These are phyloP conservation scores for Saimiri boliviensis DNA, from an alignment of 2,113 vertebrate genomes.

Conservation along the genomic window DNA sequence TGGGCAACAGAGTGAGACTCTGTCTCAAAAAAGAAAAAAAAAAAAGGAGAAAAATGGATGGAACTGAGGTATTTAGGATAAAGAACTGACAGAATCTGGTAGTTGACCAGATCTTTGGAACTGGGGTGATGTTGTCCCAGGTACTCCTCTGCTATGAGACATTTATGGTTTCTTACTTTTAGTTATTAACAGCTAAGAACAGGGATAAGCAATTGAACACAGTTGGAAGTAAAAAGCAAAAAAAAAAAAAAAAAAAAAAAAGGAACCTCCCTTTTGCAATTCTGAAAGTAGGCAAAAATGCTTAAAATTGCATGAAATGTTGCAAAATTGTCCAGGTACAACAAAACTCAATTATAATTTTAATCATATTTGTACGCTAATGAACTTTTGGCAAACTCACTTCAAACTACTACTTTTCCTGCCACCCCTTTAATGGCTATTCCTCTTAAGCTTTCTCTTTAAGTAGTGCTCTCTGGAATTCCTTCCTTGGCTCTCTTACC, in stretches of 20 bases:
- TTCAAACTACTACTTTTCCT: neutral
- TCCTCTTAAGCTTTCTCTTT: neutral
- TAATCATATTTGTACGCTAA: neutral
- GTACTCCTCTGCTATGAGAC: neutral
- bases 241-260: neutral
- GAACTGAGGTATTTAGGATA: neutral
- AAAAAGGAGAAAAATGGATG: neutral
- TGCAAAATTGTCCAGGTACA: constrained; percentile 10
- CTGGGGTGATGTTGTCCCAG: neutral
- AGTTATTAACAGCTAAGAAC: constrained; percentile 35
- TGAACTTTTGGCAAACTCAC: neutral
- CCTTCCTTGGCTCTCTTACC: neutral
- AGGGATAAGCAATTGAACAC: neutral
- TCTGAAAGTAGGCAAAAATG: neutral
- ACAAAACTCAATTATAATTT: neutral
- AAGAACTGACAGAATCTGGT: neutral
- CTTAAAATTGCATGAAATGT: constrained; percentile 16
- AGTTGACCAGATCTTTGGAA: neutral
- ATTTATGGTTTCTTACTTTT: constrained; percentile 24
- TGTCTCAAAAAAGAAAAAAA: too few species aligned
- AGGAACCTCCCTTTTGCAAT: constrained; percentile 9
- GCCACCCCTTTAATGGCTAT: neutral
- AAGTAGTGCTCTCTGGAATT: neutral
- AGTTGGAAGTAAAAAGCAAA: constrained; percentile 36
- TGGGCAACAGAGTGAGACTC: too few species aligned